Base-by-base conservation (phyloP, 2,113 vertebrate genomes). In the Oxyura jamaicensis region DNA sequence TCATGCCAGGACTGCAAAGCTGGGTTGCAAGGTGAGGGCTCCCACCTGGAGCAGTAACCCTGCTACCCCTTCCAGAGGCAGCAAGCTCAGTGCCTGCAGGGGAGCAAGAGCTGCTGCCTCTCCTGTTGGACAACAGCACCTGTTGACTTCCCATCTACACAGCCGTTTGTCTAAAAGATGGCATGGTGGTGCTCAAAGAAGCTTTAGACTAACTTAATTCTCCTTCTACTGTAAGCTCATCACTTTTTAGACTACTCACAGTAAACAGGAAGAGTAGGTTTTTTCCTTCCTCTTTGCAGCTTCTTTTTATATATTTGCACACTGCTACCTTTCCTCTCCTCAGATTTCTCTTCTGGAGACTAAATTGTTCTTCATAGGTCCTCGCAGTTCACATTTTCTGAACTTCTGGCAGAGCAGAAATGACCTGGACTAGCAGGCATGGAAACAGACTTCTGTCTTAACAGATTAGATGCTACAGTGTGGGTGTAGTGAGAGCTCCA, bases 251-350 rank as follows among this genome's bases (percentile, higher is more conserved):
- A n/a, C 72, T 66, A 10, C 75, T 89, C 29, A 36, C 22, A 78
- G 62, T 86, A 89, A 95, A 87, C 83, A 91, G 86, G 81, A 95
- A 95, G 71, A 91, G 68, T 22, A 62, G 56, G 59, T 93, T 72
- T 53, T 82, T 95, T 97, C 86, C 94, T 95, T 96, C 91, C 83
- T 93, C 71, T 84, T 87, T 55, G 83, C 88, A 65, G 69, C 81
- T 91, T 50, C 58, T 92, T 95, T 96, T 89, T 78, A 52, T 81
- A 11, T 86, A 60, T 84, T 91, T 65, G 14, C 84, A 7, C 84
- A 28, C 55, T 88, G 88, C 17, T 88, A 6, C 84, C 93, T 92
- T 84, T 20, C 39, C 23, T 72, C 42, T 75, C 13, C 60, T 82
- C 77, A 66, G 62, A 91, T 23, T 82, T 91, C 2, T 2, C 28